Evolutionary conservation across 2,888 invertebrate species (phyloP), one percentile per base, ranked within the genome.

Genomic region (Villa cingulata): DNA sequence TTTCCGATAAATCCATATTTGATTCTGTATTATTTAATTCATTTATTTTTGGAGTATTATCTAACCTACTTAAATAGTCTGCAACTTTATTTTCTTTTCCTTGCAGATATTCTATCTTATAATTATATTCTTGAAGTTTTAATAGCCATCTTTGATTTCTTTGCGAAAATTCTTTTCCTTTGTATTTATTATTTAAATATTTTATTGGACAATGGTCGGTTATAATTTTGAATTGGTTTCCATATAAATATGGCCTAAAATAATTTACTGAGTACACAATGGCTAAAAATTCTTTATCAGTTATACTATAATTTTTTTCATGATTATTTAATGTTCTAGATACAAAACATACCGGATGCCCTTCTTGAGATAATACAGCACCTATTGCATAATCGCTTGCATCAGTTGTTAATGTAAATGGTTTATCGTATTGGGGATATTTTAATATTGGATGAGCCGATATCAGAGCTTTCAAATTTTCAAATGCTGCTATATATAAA

Each of bases 211-310:
- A 12, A 23, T 16, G 41, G 27, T 41, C 41, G 5, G 34, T 15
- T 15, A 34, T 34, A 15, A 34, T 34, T 34, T 34, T 14, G 15
- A 34, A 34, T 37, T 48, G 50, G 1, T 37, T 49, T 27, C 48
- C 51, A 18, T 46, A 49, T 6, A 53, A 27, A 41, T 52, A 51
- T 4, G 52, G 51, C 23, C 46, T 41, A 36, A 47, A 48, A 34
- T 48, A 51, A 23, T 40, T 52, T 16, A 51, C 51, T 15, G 52
- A 37, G 23, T 41, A 48, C 2, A 50, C 43, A 15, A 52, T 52
- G 16, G 51, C 47, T 29, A 52, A 48, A 39, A 54, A 52, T 45
- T 52, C 49, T 34, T 52, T 50, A 32, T 54, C 46, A 3, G 41
- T 52, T 17, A 23, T 20, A 32, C 46, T 45, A 32, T 54, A 49